phyloP scores from a whole-genome alignment of 2,113 vertebrate species.

The Saiga tatarica region DNA sequence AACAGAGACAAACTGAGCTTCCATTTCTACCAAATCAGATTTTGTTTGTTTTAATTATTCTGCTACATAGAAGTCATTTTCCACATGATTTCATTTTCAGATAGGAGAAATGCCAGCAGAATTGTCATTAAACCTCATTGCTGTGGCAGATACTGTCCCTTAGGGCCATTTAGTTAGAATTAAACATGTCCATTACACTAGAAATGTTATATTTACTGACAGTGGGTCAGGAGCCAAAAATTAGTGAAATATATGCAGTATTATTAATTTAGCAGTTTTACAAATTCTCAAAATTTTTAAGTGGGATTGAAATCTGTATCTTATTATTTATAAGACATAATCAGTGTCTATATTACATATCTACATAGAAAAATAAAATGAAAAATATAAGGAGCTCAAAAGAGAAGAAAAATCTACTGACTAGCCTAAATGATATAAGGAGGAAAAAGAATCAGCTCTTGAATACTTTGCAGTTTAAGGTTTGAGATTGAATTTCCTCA shows the following conservation, averaged over 20 bases:
- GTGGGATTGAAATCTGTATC: background rate
- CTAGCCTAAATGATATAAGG: background rate
- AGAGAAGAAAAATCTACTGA: background rate
- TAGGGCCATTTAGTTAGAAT: background rate
- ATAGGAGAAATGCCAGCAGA: conserved; percentile 38
- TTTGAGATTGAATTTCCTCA: background rate
- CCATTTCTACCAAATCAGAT: conserved; percentile 28
- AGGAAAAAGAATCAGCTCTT: background rate
- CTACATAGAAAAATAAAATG: background rate
- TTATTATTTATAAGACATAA: background rate
- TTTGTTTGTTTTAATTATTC: conserved; percentile 53
- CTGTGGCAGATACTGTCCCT: conserved; percentile 5
- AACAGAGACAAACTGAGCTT: background rate
- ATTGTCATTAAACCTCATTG: conserved; percentile 45
- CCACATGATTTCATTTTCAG: conserved; percentile 59
- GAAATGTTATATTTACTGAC: conserved; percentile 36
- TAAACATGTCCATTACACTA: conserved; percentile 15
- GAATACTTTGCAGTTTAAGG: background rate
- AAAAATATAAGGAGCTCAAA: background rate
- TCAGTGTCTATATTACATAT: background rate
- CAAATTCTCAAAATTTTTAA: background rate
- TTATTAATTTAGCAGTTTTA: conserved; percentile 38
- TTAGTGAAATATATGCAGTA: background rate
- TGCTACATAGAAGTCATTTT: conserved; percentile 58
- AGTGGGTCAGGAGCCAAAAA: conserved; percentile 1